Evolutionary conservation across 2,797 vertebrate species (phyloP).

Genomic region (Buphagus erythrorhynchus): DNA sequence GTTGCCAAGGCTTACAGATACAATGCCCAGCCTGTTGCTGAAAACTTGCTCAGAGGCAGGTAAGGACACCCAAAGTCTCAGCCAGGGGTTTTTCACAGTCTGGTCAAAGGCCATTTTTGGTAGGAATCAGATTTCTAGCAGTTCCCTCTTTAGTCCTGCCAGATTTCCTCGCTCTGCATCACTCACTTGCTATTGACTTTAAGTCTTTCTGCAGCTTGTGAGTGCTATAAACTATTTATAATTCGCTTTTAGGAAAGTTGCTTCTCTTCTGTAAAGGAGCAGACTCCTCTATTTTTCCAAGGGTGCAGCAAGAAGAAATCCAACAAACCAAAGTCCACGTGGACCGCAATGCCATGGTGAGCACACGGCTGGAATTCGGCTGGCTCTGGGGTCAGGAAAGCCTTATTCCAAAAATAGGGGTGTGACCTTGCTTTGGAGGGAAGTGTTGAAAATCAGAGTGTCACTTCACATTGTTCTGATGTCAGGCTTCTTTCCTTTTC

Average conservation of each 20-base stretch:
- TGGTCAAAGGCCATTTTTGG: neutral
- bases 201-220: neutral
- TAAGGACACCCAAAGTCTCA: rapidly evolving
- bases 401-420: slow-evolving; percentile 21
- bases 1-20: neutral
- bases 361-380: neutral
- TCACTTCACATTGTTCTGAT: slow-evolving; percentile 1
- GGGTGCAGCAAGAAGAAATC: slow-evolving; percentile 88
- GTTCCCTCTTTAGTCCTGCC: neutral
- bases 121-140: neutral
- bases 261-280: slow-evolving; percentile 97
- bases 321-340: slow-evolving; percentile 89
- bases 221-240: neutral
- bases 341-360: slow-evolving; percentile 91
- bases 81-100: neutral
- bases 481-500: neutral
- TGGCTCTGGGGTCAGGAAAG: slow-evolving; percentile 5
- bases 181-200: neutral
- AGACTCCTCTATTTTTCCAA: slow-evolving; percentile 93
- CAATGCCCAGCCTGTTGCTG: neutral
- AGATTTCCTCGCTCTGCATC: neutral
- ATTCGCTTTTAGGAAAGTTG: slow-evolving; percentile 83
- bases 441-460: slow-evolving; percentile 16
- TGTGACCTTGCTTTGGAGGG: slow-evolving; percentile 34
- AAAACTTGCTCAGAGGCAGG: neutral